Evolutionary conservation across 2,797 vertebrate species (phyloP).

Genomic region (Echeneis naucrates): DNA sequence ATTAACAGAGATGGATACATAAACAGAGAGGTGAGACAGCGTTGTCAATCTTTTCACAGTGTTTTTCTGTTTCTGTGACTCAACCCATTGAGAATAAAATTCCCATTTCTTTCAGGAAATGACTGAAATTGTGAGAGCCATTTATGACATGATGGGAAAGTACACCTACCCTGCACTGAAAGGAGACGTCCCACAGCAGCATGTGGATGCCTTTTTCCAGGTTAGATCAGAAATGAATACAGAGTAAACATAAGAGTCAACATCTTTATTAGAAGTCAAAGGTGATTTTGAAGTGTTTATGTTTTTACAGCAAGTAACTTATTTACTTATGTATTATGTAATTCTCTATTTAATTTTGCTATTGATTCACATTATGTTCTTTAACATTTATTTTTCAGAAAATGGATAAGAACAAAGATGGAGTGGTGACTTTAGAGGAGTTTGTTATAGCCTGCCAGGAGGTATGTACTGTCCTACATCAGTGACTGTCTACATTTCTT

Average conservation of each 20-base stretch:
- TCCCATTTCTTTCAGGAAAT: slow-evolving; percentile 88
- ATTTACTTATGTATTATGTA: no score
- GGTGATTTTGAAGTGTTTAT: not conserved
- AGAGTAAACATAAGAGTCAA: not conserved
- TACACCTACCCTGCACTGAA: slow-evolving; percentile 96
- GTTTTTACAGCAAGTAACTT: not conserved
- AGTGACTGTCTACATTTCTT: not conserved
- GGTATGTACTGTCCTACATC: slow-evolving; percentile 78
- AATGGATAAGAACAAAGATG: slow-evolving; percentile 99
- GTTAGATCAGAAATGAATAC: slow-evolving; percentile 66
- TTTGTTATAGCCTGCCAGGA: slow-evolving; percentile 96
- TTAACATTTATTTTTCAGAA: slow-evolving; percentile 82
- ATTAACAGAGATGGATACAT: slow-evolving; percentile 98
- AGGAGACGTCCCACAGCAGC: slow-evolving; percentile 94
- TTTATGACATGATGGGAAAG: slow-evolving; percentile 99
- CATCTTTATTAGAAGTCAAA: not conserved
- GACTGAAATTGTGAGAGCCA: slow-evolving; percentile 97
- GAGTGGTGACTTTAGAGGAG: slow-evolving; percentile 96
- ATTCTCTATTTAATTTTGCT: not conserved
- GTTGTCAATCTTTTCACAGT: not conserved
- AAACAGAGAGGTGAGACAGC: slow-evolving; percentile 90
- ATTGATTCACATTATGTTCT: slow-evolving; percentile 21
- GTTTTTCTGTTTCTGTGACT: not conserved
- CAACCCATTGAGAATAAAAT: not conserved
- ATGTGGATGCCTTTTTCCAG: slow-evolving; percentile 97